These are phyloP conservation scores for Sylvietta virens DNA, from an alignment of 2,113 vertebrate genomes.

Conservation along the genomic window DNA sequence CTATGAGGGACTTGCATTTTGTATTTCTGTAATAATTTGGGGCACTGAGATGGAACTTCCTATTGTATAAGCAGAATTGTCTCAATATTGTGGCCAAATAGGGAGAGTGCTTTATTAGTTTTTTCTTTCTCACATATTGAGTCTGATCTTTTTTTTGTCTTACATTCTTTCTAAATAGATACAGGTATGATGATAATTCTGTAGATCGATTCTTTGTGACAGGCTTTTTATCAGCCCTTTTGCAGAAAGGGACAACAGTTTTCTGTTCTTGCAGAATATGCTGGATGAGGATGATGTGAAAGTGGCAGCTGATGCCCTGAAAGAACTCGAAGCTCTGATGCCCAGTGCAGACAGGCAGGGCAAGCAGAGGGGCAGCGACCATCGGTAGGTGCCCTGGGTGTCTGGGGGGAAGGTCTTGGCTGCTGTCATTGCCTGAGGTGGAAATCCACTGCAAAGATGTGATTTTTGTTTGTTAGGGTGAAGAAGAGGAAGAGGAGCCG, in stretches of 20 bases:
- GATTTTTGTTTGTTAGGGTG: neutral
- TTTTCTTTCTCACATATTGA: rapidly evolving
- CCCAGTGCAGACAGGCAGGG: slow-evolving; percentile 76
- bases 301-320: slow-evolving; percentile 90
- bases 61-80: neutral
- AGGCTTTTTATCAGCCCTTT: neutral
- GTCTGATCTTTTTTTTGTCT: neutral
- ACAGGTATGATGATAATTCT: rapidly evolving
- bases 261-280: slow-evolving; percentile 69
- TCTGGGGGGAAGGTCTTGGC: neutral
- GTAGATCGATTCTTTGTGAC: neutral
- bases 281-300: slow-evolving; percentile 96
- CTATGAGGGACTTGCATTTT: rapidly evolving
- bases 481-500: slow-evolving; percentile 79
- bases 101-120: neutral
- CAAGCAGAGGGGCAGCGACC: slow-evolving; percentile 72
- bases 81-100: neutral
- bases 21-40: neutral
- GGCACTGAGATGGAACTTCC: neutral
- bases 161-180: neutral
- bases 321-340: slow-evolving; percentile 95
- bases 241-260: neutral
- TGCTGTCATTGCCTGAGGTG: neutral
- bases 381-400: slow-evolving; percentile 68
- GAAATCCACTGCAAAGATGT: neutral